phyloP scores from a whole-genome alignment of 2,113 vertebrate genomes.

The Cavia porcellus region DNA sequence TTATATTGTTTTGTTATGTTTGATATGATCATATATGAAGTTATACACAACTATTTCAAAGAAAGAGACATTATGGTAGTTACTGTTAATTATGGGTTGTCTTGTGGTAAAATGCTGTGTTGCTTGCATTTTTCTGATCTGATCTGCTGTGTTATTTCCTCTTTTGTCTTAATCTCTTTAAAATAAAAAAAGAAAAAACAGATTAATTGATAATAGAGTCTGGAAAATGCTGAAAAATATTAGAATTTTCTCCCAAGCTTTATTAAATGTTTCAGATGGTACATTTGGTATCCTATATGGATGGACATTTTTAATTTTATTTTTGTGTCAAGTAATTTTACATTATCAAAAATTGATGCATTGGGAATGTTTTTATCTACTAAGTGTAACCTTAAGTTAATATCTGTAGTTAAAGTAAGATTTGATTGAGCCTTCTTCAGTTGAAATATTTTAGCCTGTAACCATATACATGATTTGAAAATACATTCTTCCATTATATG shows the following conservation, averaged over 20 bases:
- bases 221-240: not conserved
- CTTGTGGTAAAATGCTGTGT: no score
- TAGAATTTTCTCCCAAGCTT: constrained; percentile 24
- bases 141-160: no score
- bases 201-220: not conserved
- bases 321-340: constrained; percentile 43
- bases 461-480: not conserved
- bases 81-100: no score
- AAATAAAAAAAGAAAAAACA: no score
- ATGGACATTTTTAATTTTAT: constrained; percentile 16
- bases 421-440: constrained; percentile 5
- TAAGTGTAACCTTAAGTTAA: not conserved
- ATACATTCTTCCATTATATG: not conserved
- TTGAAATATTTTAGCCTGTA: not conserved
- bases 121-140: no score
- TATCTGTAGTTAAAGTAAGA: not conserved
- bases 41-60: no score
- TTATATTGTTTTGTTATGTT: no score
- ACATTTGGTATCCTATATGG: not conserved
- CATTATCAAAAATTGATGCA: not conserved
- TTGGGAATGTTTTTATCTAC: not conserved
- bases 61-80: no score
- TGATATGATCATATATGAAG: no score
- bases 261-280: constrained; percentile 36
- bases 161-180: no score